phyloP scores from a whole-genome alignment of 2,888 invertebrate genomes.

The Paralinhomoeus sp. region DNA sequence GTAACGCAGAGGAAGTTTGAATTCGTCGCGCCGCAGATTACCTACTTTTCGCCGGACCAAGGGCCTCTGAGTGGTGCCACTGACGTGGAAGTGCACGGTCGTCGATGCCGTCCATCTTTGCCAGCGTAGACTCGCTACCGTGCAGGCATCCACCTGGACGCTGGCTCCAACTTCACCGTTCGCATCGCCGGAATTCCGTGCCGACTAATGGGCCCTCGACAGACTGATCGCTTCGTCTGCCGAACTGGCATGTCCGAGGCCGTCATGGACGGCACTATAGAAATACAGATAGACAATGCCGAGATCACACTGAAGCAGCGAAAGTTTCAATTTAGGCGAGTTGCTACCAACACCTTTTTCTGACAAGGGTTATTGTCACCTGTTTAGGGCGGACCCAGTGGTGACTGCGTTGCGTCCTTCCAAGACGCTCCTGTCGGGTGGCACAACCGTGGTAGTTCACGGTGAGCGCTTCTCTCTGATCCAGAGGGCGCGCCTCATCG shows the following conservation, averaged over 20 bases:
- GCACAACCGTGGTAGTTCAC: constrained; percentile 63
- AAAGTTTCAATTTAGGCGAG: too few relatives aligned
- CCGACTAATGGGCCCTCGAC: constrained; percentile 26
- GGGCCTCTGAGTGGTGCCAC: constrained; percentile 91
- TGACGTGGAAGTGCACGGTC: constrained; percentile 60
- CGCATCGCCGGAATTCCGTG: constrained; percentile 47
- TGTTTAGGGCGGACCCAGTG: constrained; percentile 11
- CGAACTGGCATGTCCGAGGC: too few relatives aligned
- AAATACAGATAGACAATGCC: too few relatives aligned
- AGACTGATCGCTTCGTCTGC: constrained; percentile 9
- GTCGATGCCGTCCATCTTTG: too few relatives aligned
- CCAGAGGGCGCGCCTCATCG: constrained; percentile 77
- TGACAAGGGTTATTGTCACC: too few relatives aligned
- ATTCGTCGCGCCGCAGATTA: constrained; percentile 49
- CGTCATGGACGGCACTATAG: too few relatives aligned
- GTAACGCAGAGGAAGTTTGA: not conserved
- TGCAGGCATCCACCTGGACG: constrained; percentile 79
- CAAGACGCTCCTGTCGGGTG: constrained; percentile 39
- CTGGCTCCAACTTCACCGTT: constrained; percentile 72
- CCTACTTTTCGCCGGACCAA: constrained; percentile 55
- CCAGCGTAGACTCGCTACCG: too few relatives aligned
- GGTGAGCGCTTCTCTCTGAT: constrained; percentile 70
- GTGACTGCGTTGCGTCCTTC: constrained; percentile 8
- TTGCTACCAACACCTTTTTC: too few relatives aligned
- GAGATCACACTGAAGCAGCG: too few relatives aligned